Percentiles rank a stretch among this genome's conserved stretches.
These are phyloP conservation scores for Pharmacophagus antenor DNA, from an alignment of 2,888 invertebrate species.

Conservation along the genomic window DNA sequence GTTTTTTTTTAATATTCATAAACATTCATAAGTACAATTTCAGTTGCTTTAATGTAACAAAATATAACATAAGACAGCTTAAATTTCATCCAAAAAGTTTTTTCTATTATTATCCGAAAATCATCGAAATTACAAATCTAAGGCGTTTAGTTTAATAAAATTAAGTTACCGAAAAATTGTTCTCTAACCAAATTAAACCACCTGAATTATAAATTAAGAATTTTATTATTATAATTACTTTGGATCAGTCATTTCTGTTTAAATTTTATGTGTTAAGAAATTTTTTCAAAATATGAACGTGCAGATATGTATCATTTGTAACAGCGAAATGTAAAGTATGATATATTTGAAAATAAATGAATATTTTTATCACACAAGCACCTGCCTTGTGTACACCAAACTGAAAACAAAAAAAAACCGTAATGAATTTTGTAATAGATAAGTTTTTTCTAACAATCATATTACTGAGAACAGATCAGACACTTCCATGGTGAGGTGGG, in stretches of 20 bases:
- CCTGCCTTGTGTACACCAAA: background rate
- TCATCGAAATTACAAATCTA: background rate
- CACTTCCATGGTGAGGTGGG: background rate
- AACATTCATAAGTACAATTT: no score
- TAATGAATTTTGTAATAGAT: background rate
- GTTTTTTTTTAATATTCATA: no score
- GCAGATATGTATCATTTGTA: background rate
- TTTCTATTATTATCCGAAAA: background rate
- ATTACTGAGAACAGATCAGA: background rate
- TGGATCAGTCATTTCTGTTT: background rate
- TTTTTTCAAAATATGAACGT: background rate
- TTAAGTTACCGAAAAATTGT: background rate
- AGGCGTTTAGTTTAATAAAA: background rate
- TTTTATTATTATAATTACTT: background rate
- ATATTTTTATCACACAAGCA: background rate
- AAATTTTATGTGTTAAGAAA: background rate
- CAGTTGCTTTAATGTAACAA: no score
- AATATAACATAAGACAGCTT: background rate
- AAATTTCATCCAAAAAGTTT: background rate
- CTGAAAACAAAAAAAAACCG: background rate
- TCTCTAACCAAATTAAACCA: background rate
- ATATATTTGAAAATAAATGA: background rate
- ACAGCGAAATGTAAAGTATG: background rate
- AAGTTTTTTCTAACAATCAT: background rate
- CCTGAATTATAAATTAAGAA: background rate